Base-by-base conservation (phyloP, 2,113 vertebrate species). In the Neodon shergylaensis region DNA sequence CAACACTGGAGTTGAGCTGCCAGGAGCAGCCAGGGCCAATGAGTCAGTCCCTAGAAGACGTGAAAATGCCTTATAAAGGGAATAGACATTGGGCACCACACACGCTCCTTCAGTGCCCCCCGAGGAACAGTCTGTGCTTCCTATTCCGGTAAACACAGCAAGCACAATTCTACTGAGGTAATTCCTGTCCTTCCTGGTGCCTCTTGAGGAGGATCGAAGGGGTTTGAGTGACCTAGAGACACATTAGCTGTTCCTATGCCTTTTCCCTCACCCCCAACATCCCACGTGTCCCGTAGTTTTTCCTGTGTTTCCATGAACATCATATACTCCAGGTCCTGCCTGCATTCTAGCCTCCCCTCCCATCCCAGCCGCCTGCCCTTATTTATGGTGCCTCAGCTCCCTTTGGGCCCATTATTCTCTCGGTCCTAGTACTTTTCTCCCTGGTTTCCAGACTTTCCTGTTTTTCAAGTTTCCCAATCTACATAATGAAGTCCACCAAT, bases 381-480 rank as follows among this genome's bases (percentile, higher is more conserved):
- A 76, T 39, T 84, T 44, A 52, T 6, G 28, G 22, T 36, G 31
- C 52, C n/a, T 91, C 28, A 24, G 1, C 2, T 52, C 22, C 21
- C n/a, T 61, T 63, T 36, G n/a, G 13, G 13, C 74, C 14, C 24
- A 42, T 68, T 81, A 61, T 82, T 72, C 81, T 19, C n/a, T 74
- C 3, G 49, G 70, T 6, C 81, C 49, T 54, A 81, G 14, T 21
- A 44, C 9, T 87, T 90, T 88, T 21, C 70, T 85, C 61, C 33
- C 44, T 8, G 65, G 21, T 66, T 93, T 93, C 66, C 31, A 63
- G 70, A n/a, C 21, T 94, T 82, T 83, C 33, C 68, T 42, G 31
- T 77, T 79, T 90, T 86, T 91, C 91, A 72, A 44, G 66, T 82
- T 84, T 94, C 26, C 52, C 77, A 47, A 39, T 22, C 39, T 88